A percentile compares a stretch with the other conserved stretches of the same genome.
These are phyloP conservation scores for Xenopus borealis DNA, from an alignment of 2,113 vertebrate species.

Conservation along the genomic window DNA sequence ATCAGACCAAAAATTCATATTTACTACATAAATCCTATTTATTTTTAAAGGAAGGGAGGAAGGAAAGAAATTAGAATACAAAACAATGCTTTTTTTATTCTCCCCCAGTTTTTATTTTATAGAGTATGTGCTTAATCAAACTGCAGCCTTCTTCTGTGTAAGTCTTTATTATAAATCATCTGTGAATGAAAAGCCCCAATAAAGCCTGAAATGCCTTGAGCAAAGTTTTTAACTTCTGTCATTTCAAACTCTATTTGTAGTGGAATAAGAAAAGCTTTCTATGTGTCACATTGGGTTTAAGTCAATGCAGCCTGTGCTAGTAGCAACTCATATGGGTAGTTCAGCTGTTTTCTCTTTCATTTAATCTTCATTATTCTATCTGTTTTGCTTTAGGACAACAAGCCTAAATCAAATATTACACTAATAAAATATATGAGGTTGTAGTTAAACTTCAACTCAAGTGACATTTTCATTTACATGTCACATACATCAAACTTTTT, in stretches of 20 bases:
- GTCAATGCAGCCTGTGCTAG: constrained; percentile 29
- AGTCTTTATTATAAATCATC: constrained; percentile 27
- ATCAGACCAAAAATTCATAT: too few relatives aligned
- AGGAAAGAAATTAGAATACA: too few relatives aligned
- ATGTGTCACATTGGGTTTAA: constrained; percentile 36
- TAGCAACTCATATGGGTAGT: constrained; percentile 36
- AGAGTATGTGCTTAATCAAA: too few relatives aligned
- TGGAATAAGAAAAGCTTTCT: constrained; percentile 43
- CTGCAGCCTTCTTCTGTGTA: neutral
- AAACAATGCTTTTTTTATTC: too few relatives aligned
- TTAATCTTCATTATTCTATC: constrained; percentile 35
- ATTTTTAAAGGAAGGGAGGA: too few relatives aligned
- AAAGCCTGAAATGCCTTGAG: constrained; percentile 25
- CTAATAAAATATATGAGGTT: constrained; percentile 12
- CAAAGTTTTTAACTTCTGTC: constrained; percentile 35
- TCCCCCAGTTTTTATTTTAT: too few relatives aligned
- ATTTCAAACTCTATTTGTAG: constrained; percentile 41
- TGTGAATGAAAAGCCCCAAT: constrained; percentile 30
- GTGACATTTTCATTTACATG: neutral
- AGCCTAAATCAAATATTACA: constrained; percentile 5
- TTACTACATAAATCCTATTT: too few relatives aligned
- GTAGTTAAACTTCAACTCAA: neutral
- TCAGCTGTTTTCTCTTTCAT: constrained; percentile 32
- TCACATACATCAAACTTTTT: too few relatives aligned
- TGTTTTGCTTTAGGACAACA: constrained; percentile 18